Conservation (phyloP, 2,888 invertebrate genomes). For the Leptothorax acervorum region DNA sequence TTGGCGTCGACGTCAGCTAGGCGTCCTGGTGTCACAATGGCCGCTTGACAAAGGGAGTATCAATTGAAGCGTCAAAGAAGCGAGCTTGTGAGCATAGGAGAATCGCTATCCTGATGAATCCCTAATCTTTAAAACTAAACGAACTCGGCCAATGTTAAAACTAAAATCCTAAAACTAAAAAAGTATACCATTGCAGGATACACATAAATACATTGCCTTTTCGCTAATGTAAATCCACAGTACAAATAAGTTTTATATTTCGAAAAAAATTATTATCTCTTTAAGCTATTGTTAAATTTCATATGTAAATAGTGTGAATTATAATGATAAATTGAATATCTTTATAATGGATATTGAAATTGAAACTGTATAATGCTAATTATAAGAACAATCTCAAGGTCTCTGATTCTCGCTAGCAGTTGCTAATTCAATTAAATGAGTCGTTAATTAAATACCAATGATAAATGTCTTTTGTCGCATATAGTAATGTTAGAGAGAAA, state of each 20-base stretch:
- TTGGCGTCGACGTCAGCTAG: background rate
- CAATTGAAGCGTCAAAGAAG: conserved; percentile 65
- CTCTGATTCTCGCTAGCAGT: background rate
- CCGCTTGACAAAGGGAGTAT: conserved; percentile 60
- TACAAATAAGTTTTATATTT: background rate
- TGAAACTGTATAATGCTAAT: background rate
- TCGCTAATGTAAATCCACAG: background rate
- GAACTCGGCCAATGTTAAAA: conserved; percentile 19
- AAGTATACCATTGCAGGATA: background rate
- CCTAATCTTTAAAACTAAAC: conserved; percentile 58
- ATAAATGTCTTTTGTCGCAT: background rate
- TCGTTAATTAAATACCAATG: conserved; percentile 20
- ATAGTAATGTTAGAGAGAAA: background rate
- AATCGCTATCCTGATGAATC: conserved; percentile 50
- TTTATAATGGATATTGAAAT: background rate
- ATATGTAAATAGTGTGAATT: background rate
- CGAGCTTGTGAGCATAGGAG: conserved; percentile 11
- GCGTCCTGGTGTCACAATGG: background rate
- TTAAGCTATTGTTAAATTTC: background rate
- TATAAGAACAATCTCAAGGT: background rate
- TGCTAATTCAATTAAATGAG: background rate
- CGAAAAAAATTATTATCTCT: background rate
- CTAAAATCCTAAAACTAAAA: background rate
- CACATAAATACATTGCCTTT: background rate
- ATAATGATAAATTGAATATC: background rate